Evolutionary conservation across 2,888 invertebrate genomes (phyloP).

Genomic region (Pocota personata): DNA sequence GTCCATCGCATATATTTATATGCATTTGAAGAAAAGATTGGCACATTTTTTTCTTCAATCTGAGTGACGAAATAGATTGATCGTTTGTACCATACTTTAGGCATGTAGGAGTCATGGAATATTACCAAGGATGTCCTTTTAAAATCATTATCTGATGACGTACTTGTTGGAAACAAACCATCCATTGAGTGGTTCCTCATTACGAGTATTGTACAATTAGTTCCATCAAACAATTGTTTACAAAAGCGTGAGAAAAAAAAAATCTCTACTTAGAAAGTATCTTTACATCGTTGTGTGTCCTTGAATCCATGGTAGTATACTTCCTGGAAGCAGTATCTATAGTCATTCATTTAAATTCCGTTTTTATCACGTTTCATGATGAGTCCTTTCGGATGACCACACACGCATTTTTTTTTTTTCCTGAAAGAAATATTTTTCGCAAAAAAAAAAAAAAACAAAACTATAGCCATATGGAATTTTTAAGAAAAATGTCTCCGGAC

Average conservation of each 20-base stretch:
- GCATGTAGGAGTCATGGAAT: too few relatives aligned
- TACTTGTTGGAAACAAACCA: neutral
- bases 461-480: slow-evolving; percentile 67
- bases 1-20: too few relatives aligned
- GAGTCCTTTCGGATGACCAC: slow-evolving; percentile 50
- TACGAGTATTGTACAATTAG: neutral
- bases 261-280: neutral
- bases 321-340: slow-evolving; percentile 44
- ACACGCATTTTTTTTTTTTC: slow-evolving; percentile 52
- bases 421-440: slow-evolving; percentile 5
- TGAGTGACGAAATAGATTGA: too few relatives aligned
- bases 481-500: slow-evolving; percentile 64
- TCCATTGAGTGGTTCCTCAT: neutral
- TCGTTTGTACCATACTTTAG: too few relatives aligned
- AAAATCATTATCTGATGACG: neutral
- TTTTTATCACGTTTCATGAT: slow-evolving; percentile 45
- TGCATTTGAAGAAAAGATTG: too few relatives aligned
- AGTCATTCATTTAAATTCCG: slow-evolving; percentile 44
- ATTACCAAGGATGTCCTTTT: too few relatives aligned
- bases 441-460: slow-evolving; percentile 12
- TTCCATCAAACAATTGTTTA: neutral
- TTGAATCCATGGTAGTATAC: neutral
- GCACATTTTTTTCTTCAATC: too few relatives aligned
- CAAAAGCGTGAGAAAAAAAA: neutral
- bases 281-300: neutral